Evolutionary conservation across 2,113 vertebrate genomes (phyloP).

Genomic region (Bos taurus): DNA sequence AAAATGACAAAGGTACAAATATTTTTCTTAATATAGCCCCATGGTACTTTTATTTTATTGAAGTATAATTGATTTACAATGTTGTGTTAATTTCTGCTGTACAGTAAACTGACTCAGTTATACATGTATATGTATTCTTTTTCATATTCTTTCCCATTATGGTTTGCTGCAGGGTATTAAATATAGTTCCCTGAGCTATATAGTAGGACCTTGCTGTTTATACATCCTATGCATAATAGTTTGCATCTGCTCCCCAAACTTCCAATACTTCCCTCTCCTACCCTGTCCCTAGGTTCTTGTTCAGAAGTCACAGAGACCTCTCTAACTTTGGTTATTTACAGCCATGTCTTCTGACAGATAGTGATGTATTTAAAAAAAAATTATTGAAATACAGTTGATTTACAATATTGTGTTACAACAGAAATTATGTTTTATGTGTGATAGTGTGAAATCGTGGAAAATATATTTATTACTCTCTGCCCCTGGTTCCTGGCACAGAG

Average conservation of each 20-base stretch:
- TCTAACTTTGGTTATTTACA: neutral
- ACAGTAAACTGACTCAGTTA: neutral
- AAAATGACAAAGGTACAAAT: neutral
- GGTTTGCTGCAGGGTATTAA: neutral
- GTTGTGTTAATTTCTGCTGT: neutral
- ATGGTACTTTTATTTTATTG: neutral
- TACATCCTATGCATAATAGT: neutral
- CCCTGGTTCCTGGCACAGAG: neutral
- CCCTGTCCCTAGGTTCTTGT: neutral
- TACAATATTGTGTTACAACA: neutral
- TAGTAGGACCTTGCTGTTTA: neutral
- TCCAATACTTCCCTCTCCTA: neutral
- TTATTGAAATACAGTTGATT: neutral
- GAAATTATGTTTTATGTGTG: neutral
- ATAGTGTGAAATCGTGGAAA: neutral
- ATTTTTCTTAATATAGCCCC: neutral
- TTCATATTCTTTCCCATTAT: neutral
- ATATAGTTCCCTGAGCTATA: neutral
- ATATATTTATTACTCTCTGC: neutral
- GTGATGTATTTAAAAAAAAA: neutral
- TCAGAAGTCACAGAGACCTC: neutral
- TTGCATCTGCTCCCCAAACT: neutral
- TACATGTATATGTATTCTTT: neutral
- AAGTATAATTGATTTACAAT: neutral
- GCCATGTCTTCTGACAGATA: neutral